Evolutionary conservation across 2,888 invertebrate genomes (phyloP).

Genomic region (Chamaedrilus cognettii): DNA sequence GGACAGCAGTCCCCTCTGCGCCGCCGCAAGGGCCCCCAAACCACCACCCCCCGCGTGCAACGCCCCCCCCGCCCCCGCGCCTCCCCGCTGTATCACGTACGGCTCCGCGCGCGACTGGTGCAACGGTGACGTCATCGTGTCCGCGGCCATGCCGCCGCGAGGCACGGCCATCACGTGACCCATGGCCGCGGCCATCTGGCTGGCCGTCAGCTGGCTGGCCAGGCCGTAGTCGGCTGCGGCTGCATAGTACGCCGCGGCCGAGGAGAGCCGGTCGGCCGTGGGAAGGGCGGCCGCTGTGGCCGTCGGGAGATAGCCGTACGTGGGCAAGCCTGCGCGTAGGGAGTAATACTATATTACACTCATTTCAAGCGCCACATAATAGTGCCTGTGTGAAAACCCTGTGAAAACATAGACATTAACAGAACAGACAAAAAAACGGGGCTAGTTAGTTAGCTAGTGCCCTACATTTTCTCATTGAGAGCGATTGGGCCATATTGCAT

Average conservation of each 20-base stretch:
- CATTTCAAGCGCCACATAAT: no score
- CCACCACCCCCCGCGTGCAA: no score
- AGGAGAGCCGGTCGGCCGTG: not conserved
- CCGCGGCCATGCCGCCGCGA: not conserved
- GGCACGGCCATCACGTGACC: not conserved
- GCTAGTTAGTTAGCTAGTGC: no score
- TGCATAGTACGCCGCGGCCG: not conserved
- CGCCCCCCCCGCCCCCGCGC: not conserved
- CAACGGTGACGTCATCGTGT: not conserved
- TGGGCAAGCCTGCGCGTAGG: not conserved
- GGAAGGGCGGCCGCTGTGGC: not conserved
- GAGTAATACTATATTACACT: no score
- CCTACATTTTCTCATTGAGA: no score
- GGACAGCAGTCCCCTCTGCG: not conserved
- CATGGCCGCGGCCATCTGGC: constrained; percentile 3
- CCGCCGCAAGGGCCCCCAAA: not conserved
- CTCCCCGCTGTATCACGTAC: not conserved
- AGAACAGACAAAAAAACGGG: no score
- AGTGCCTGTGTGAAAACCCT: no score
- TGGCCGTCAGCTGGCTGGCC: not conserved
- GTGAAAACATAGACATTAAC: no score
- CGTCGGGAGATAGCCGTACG: constrained; percentile 2
- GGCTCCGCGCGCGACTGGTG: not conserved
- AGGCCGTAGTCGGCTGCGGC: not conserved
- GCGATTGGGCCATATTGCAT: no score